Percentiles rank a stretch among this genome's conserved stretches.
These are phyloP conservation scores for Sander lucioperca DNA, from an alignment of 2,113 vertebrate genomes.

Conservation along the genomic window DNA sequence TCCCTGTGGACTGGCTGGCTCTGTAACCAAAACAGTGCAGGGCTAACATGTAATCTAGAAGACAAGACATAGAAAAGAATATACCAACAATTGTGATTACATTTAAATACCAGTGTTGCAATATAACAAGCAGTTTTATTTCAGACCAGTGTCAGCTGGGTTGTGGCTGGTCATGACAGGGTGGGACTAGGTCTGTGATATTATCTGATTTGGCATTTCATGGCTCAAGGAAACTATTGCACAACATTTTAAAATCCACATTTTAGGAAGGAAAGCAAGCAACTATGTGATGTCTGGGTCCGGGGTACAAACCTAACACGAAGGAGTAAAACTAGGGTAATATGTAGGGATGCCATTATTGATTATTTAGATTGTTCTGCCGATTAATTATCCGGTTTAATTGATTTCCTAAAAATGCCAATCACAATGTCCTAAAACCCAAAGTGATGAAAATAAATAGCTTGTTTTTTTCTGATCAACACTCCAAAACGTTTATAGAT, in stretches of 20 bases:
- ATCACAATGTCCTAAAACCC: no score
- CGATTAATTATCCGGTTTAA: neutral
- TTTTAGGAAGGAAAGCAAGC: neutral
- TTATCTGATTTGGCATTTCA: slow-evolving; percentile 9
- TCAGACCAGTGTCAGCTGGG: neutral
- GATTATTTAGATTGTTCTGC: neutral
- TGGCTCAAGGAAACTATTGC: slow-evolving; percentile 28
- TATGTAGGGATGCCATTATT: neutral
- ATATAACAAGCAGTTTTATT: neutral
- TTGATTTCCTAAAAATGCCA: neutral
- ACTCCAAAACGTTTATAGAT: neutral
- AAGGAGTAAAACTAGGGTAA: neutral
- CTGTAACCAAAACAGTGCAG: slow-evolving; percentile 14
- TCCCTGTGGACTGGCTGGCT: slow-evolving; percentile 25
- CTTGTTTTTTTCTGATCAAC: neutral
- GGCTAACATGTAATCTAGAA: slow-evolving; percentile 3
- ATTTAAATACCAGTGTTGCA: neutral
- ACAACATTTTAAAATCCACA: neutral
- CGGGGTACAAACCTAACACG: neutral
- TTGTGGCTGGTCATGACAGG: neutral
- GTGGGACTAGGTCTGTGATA: neutral
- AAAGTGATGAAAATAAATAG: neutral
- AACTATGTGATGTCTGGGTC: neutral
- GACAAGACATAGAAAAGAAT: neutral
- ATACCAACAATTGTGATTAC: neutral